Conservation (phyloP, 2,797 vertebrate genomes). For the Triplophysa yarkandensis region DNA sequence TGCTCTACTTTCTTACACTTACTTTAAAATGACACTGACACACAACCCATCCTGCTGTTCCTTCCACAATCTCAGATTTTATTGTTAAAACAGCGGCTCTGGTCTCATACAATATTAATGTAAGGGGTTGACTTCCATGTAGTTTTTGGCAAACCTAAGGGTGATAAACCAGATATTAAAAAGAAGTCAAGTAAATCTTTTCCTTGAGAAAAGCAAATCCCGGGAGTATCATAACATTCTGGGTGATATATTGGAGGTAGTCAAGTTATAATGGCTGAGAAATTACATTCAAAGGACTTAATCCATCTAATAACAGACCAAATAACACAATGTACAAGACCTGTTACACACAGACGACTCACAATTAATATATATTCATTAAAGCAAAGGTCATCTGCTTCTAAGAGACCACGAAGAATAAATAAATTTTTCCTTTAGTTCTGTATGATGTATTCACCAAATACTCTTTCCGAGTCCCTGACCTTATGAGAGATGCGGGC, state of each 20-base stretch:
- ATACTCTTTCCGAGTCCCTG: conserved; percentile 78
- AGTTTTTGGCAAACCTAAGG: conserved; percentile 21
- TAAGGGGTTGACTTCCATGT: conserved; percentile 22
- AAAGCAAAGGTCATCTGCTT: conserved; percentile 77
- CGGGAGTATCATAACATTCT: conserved; percentile 24
- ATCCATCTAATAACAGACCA: conserved; percentile 5
- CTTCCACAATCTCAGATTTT: not conserved
- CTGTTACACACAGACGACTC: not conserved
- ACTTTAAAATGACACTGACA: not conserved
- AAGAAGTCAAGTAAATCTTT: conserved; percentile 21
- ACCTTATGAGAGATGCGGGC: conserved; percentile 77
- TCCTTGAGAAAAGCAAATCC: conserved; percentile 19
- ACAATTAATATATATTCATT: conserved; percentile 61
- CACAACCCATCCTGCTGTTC: conserved; percentile 1
- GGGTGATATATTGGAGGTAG: conserved; percentile 15
- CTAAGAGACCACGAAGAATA: conserved; percentile 55
- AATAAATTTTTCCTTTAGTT: conserved; percentile 71
- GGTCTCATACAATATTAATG: conserved; percentile 14
- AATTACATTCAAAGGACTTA: conserved; percentile 10
- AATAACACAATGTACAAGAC: conserved; percentile 5
- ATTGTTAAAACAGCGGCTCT: not conserved
- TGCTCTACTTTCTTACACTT: too few species aligned
- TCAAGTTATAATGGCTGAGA: conserved; percentile 22
- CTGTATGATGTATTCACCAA: conserved; percentile 73
- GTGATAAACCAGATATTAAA: conserved; percentile 39